Conservation (phyloP, 2,888 invertebrate genomes). For the Zaprionus bogoriensis region DNA sequence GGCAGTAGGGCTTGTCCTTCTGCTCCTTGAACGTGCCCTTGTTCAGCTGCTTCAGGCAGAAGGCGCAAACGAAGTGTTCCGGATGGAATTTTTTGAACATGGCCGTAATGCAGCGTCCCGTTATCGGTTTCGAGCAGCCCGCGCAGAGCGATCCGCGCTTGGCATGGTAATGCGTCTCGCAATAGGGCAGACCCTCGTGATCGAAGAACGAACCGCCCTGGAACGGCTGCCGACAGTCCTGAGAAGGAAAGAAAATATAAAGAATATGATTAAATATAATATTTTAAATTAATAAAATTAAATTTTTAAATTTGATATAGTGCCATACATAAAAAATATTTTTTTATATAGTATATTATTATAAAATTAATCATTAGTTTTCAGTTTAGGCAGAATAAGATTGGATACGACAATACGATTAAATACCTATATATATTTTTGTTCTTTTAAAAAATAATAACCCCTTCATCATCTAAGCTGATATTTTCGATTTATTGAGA, state of each 20-base stretch:
- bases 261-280: neutral
- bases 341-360: too few species aligned
- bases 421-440: too few species aligned
- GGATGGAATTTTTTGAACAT: constrained; percentile 99
- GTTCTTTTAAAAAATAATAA: too few species aligned
- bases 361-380: too few species aligned
- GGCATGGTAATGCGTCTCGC: constrained; percentile 99
- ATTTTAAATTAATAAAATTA: neutral
- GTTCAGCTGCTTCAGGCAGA: constrained; percentile 98
- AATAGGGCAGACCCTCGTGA: constrained; percentile 98
- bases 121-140: constrained; percentile 98
- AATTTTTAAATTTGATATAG: too few species aligned
- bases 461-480: too few species aligned
- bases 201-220: constrained; percentile 99
- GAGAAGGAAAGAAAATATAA: constrained; percentile 68
- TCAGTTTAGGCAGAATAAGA: too few species aligned
- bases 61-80: constrained; percentile 99
- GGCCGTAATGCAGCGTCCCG: constrained; percentile 98
- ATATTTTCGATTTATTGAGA: too few species aligned
- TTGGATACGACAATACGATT: too few species aligned
- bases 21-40: constrained; percentile 99
- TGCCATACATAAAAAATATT: too few species aligned
- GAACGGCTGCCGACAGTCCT: constrained; percentile 99
- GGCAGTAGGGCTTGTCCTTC: constrained; percentile 99
- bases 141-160: constrained; percentile 98